Conservation (phyloP, 2,888 invertebrate species). For the Tanytarsus gracilentus region DNA sequence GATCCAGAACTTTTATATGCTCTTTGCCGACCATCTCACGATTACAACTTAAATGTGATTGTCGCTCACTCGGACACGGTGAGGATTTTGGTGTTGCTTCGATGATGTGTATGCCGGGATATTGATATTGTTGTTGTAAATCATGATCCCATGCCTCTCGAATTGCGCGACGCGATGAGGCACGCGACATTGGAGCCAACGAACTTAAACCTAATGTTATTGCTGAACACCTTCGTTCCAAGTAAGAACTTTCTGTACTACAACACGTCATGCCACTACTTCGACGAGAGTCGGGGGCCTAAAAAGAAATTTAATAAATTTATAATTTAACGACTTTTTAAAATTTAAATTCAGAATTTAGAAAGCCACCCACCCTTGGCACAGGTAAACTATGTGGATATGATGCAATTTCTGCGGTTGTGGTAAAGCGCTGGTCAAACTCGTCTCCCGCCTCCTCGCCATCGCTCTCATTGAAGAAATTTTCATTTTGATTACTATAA, state of each 20-base stretch:
- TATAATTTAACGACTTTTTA: too few relatives aligned
- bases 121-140: constrained; percentile 39
- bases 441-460: constrained; percentile 42
- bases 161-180: constrained; percentile 35
- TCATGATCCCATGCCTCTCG: constrained; percentile 47
- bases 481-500: constrained; percentile 42
- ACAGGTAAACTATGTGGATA: constrained; percentile 42
- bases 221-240: constrained; percentile 72
- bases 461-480: constrained; percentile 43
- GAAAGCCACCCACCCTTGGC: constrained; percentile 41
- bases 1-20: constrained; percentile 24
- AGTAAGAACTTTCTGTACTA: constrained; percentile 73
- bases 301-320: constrained; percentile 17
- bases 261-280: constrained; percentile 77
- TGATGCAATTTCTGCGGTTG: constrained; percentile 36
- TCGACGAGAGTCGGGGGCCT: constrained; percentile 48
- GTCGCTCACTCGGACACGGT: constrained; percentile 60
- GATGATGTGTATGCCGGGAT: constrained; percentile 58
- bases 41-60: constrained; percentile 29
- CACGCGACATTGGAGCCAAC: constrained; percentile 40
- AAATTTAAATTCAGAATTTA: too few relatives aligned
- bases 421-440: constrained; percentile 43
- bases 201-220: constrained; percentile 65
- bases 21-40: constrained; percentile 12
- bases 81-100: constrained; percentile 77